Conservation (phyloP, 1,140 invertebrate genomes). For the Saccostrea cuccullata region DNA sequence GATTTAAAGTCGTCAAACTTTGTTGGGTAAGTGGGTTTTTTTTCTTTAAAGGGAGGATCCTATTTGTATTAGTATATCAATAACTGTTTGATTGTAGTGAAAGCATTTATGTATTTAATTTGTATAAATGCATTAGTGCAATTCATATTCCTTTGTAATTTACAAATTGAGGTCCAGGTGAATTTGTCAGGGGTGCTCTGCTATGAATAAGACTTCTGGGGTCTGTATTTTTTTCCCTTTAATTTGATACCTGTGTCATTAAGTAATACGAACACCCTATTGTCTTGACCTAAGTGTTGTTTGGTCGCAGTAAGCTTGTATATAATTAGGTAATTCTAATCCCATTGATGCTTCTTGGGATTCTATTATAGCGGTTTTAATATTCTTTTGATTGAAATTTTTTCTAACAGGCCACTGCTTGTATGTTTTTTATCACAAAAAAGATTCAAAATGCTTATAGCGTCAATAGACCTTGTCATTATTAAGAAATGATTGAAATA, state of each 20-base stretch:
- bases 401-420: not conserved
- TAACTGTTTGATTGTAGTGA: not conserved
- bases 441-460: constrained; percentile 25
- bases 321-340: constrained; percentile 38
- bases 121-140: not conserved
- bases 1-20: constrained; percentile 6
- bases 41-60: not conserved
- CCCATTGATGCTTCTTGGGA: constrained; percentile 13
- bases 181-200: not conserved
- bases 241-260: constrained; percentile 19
- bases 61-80: not conserved
- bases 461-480: constrained; percentile 13
- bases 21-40: not conserved
- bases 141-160: not conserved
- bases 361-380: not conserved
- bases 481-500: constrained; percentile 17
- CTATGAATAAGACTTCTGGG: not conserved
- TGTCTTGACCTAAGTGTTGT: constrained; percentile 14
- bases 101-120: not conserved
- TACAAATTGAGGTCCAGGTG: not conserved
- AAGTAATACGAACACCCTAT: constrained; percentile 22
- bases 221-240: not conserved
- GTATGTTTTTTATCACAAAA: constrained; percentile 25
- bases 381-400: not conserved
- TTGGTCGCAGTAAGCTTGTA: not conserved